Percentiles rank a stretch among this genome's conserved stretches.
These are phyloP conservation scores for Crematogaster levior DNA, from an alignment of 2,888 invertebrate species.

Conservation along the genomic window DNA sequence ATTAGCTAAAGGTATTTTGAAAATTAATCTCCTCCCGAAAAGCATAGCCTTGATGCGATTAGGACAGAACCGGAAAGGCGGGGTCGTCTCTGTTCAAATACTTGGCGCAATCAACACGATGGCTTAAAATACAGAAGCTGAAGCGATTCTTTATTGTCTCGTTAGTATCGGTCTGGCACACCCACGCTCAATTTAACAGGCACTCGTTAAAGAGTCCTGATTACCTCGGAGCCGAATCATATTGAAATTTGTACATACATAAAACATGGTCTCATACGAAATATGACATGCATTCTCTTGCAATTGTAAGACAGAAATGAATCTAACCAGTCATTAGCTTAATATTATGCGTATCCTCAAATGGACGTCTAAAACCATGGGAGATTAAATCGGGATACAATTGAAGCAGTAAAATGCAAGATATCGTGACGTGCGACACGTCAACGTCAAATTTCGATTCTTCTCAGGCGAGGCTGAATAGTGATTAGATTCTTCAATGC, in stretches of 20 bases:
- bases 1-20: too few species aligned
- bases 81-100: not conserved
- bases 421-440: not conserved
- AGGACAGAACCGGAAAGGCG: constrained; percentile 15
- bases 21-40: not conserved
- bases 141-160: constrained; percentile 39
- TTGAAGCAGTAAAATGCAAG: not conserved
- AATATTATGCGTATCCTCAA: not conserved
- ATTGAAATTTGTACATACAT: not conserved
- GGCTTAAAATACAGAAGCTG: constrained; percentile 19
- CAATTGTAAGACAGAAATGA: not conserved
- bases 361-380: not conserved
- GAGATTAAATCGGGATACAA: constrained; percentile 1
- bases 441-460: constrained; percentile 1
- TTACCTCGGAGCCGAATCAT: constrained; percentile 13
- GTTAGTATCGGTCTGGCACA: constrained; percentile 27
- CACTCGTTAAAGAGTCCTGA: constrained; percentile 29
- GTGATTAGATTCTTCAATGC: not conserved
- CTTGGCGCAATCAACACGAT: constrained; percentile 17
- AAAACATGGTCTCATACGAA: not conserved
- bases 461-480: not conserved
- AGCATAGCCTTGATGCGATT: constrained; percentile 5
- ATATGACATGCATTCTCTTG: not conserved
- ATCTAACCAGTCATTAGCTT: not conserved
- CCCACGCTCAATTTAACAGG: constrained; percentile 74